Base-by-base conservation (phyloP, 2,113 vertebrate species). In the Aegypius monachus region DNA sequence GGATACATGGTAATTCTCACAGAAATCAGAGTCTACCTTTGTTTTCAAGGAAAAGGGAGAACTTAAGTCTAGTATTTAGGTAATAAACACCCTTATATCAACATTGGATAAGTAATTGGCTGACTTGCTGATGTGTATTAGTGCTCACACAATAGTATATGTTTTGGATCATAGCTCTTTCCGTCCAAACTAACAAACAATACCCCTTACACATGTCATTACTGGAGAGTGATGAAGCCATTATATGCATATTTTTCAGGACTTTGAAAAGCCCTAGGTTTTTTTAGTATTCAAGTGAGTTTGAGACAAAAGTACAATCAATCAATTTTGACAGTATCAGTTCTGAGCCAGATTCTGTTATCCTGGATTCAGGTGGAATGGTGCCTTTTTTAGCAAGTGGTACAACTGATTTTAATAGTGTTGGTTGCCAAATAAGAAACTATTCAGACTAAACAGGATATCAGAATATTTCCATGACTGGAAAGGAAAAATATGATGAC, bases 261-360 rank as follows among this genome's bases (percentile, higher is more conserved):
- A 81, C 63, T 75, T 56, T 66, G 63, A 81, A 88, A 71, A 87
- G 27, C 23, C 18, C 25, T 10, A 16, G 11, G 21, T 65, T 65
- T 81, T 86, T 56, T 67, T 36, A 1, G 9, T 61, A 56, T 87
- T 86, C 14, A 56, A 50, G 45, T 58, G 38, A 32, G 32, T 83
- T 73, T 90, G 81, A 90, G 71, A 86, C 27, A 86, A 86, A 95
- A 86, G 47, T 31, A 74, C 50, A 77, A 93, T 94, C 67, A 83
- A 93, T 94, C 79, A 86, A 6, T 77, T 86, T 71, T 95, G 92
- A 88, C 82, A 93, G 62, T 78, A 73, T 93, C 50, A 53, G 8
- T 83, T 93, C 42, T 92, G 59, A 94, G 93, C 55, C 88, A 93
- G 85, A 66, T 92, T 88, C 53, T 77, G 50, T 86, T 88, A 86